These are phyloP conservation scores for Dastarcus helophoroides DNA, from an alignment of 2,888 invertebrate genomes.

Conservation along the genomic window DNA sequence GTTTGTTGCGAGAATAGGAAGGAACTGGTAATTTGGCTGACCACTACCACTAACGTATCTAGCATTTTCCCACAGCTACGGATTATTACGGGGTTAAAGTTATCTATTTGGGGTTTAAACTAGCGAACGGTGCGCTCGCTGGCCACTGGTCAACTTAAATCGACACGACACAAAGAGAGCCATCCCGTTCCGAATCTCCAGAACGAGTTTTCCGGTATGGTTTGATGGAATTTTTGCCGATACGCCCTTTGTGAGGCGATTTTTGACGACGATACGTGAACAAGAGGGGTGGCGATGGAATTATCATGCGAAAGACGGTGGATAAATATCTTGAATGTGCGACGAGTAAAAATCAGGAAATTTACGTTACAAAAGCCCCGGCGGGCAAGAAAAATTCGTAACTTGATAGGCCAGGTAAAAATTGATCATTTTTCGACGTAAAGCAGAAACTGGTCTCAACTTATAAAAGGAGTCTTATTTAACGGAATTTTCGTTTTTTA, in stretches of 20 bases:
- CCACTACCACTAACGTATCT: constrained; percentile 9
- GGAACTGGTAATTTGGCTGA: constrained; percentile 11
- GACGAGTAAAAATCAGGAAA: constrained; percentile 6
- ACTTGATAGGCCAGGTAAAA: constrained; percentile 7
- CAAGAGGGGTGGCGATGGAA: constrained; percentile 3
- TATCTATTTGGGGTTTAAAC: constrained; percentile 20
- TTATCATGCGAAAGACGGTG: no score
- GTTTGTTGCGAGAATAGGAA: constrained; percentile 10
- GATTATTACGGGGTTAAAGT: constrained; percentile 10
- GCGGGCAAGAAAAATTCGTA: constrained; percentile 9
- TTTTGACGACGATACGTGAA: constrained; percentile 9
- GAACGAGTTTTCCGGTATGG: constrained; percentile 22
- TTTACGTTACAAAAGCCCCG: constrained; percentile 7
- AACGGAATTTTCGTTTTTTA: no score
- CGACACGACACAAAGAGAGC: no score
- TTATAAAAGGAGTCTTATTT: no score
- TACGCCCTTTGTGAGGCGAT: constrained; percentile 9
- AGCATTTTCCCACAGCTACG: constrained; percentile 20
- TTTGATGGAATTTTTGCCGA: constrained; percentile 9
- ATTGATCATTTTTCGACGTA: constrained; percentile 8
- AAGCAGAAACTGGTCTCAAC: constrained; percentile 3
- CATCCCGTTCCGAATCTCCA: no score
- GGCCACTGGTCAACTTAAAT: constrained; percentile 9
- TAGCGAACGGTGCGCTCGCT: constrained; percentile 16
- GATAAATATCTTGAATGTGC: no score